Base-by-base conservation (phyloP, 2,797 vertebrate species). In the Spinus olivaceus region DNA sequence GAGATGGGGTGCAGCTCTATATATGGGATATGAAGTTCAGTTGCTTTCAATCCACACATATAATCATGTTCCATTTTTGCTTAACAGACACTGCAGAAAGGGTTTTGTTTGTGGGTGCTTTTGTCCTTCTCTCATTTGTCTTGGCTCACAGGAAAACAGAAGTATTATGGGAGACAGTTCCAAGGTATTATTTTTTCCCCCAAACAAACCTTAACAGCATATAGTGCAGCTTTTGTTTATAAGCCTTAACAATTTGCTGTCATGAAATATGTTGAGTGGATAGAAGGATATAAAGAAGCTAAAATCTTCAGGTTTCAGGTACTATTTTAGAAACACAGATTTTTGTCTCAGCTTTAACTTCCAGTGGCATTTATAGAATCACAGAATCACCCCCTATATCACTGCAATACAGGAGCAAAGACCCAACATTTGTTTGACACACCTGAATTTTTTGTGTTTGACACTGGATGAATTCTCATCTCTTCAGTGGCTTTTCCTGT, bases 41-140 rank as follows among this genome's bases (percentile, higher is more conserved):
- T 67, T 92, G 88, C 74, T 73, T 85, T 79, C 86, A 78, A 51
- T 80, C 82, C 74, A 60, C 37, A 73, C 7, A 1, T 37, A 64
- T 42, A 74, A 88, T 92, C 78, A 63, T 12, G 24, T 74, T 64
- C 39, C 41, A 10, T 47, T 92, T 81, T 49, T 85, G 28, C 90
- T 83, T 50, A 76, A 73, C 8, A 79, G 42, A 70, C 51, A 71
- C 50, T 41, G 37, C 28, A 69, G 73, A 53, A 86, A 72, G 28
- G 27, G 32, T 39, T 83, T 46, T 78, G 57, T 71, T 71, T n/a
- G 39, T 54, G 25, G 17, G 10, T 2, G 12, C 57, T 83, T 88
- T 44, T 80, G 42, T 64, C 30, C 42, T 76, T 72, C 66, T 39
- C 37, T 30, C 7, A 39, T 81, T 92, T 85, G 66, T 72, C 41